Evolutionary conservation across 2,797 vertebrate genomes (phyloP), one percentile per base, ranked within the genome.

Genomic region (Propithecus perrieri): DNA sequence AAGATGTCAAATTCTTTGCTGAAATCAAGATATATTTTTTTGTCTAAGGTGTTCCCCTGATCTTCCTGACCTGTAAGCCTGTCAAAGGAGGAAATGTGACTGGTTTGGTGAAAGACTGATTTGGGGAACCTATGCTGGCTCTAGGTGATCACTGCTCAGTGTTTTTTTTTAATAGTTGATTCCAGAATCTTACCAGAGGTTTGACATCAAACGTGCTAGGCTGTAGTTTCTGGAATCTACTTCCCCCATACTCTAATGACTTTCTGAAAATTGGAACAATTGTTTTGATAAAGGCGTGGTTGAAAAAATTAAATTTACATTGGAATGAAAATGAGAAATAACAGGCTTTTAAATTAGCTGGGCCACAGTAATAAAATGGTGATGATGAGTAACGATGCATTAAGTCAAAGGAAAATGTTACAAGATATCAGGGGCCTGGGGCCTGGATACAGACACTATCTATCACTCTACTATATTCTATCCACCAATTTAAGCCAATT

Each of bases 1-100:
- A 35, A 74, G 71, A 89, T 94, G 89, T 96, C 84, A 96, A n/a
- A 93, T 74, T 95, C 59, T 96, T 91, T 88, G 48, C 76, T 90
- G 55, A 96, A 92, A 97, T 96, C 57, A 95, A 96, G 94, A 95
- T 85, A 85, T 63, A 78, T 74, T 74, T 94, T 94, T 95, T 94
- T 89, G 79, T 67, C 67, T 76, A 4, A 94, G 88, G 92, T 30
- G 26, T 55, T 84, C 59, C 43, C 5, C 18, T 55, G 35, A 79
- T 95, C 46, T 87, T 74, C 61, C 72, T 67, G 53, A 85, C 80
- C 87, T 72, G 15, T 74, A 78, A 81, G 53, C 72, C 84, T 92
- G 72, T 95, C 89, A 79, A 48, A 85, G 63, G 63, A 69, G 67
- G 41, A 92, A 93, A 92, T 92, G 41, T 28, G 81, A 91, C 71